Percentiles rank a stretch among this genome's conserved stretches.
Conservation (phyloP, 23 tunicate genomes). For the Diplosoma virens region DNA sequence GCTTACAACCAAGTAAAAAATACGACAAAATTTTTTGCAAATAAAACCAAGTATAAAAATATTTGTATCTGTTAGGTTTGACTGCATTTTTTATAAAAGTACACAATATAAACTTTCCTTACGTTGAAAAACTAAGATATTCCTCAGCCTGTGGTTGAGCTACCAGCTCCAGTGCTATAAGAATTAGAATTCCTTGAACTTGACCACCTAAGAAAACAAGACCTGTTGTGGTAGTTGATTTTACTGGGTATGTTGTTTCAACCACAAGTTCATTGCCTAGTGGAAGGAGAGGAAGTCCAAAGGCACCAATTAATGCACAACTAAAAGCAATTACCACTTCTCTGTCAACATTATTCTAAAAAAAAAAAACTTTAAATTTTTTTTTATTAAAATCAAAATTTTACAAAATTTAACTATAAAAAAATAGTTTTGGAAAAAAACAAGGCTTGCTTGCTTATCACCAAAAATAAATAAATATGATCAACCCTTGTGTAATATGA, state of each 20-base stretch:
- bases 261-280: conserved; percentile 65
- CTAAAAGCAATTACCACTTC: conserved; percentile 31
- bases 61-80: too few species aligned
- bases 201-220: conserved; percentile 52
- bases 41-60: too few species aligned
- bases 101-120: too few species aligned
- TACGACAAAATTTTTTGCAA: too few species aligned
- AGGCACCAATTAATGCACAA: conserved; percentile 52
- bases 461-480: too few species aligned
- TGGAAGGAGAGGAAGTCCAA: conserved; percentile 61
- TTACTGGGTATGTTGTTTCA: conserved; percentile 67
- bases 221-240: conserved; percentile 63
- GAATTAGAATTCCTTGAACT: conserved; percentile 52
- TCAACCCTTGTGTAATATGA: too few species aligned
- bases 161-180: conserved; percentile 22
- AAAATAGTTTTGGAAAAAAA: too few species aligned
- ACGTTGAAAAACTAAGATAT: not conserved
- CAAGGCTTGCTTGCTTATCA: too few species aligned
- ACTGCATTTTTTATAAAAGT: too few species aligned
- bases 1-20: too few species aligned
- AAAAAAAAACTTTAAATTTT: not conserved
- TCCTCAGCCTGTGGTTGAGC: conserved; percentile 22
- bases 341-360: conserved; percentile 22
- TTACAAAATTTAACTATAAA: too few species aligned
- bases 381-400: too few species aligned